These are phyloP conservation scores for Minunthozetes semirufus DNA, from an alignment of 2,888 invertebrate species.

Conservation along the genomic window DNA sequence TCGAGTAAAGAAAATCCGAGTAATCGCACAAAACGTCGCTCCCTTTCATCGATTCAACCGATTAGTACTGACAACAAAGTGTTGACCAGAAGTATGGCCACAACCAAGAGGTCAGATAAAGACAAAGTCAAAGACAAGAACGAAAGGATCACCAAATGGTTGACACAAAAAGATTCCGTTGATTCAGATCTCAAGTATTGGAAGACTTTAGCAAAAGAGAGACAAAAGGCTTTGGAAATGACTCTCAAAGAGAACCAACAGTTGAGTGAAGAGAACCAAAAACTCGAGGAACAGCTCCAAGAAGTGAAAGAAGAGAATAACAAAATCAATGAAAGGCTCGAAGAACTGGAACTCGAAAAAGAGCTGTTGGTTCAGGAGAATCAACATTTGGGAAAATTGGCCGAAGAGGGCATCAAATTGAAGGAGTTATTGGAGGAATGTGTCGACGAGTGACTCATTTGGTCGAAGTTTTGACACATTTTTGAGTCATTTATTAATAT, in stretches of 20 bases:
- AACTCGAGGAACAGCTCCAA: neutral
- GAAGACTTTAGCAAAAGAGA: slow-evolving; percentile 39
- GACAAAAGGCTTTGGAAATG: slow-evolving; percentile 37
- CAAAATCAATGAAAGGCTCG: neutral
- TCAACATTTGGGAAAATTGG: slow-evolving; percentile 19
- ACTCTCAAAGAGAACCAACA: slow-evolving; percentile 38
- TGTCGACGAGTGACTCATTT: neutral
- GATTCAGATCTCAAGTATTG: slow-evolving; percentile 36
- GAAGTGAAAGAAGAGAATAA: neutral
- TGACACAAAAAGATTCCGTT: slow-evolving; percentile 22
- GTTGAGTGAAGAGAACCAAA: neutral
- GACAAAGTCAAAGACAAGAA: neutral
- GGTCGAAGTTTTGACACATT: neutral
- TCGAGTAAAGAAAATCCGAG: neutral
- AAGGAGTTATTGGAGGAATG: neutral
- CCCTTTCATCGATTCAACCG: slow-evolving; percentile 10
- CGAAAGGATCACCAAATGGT: slow-evolving; percentile 7
- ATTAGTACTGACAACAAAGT: slow-evolving; percentile 15
- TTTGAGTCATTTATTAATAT: too few relatives aligned
- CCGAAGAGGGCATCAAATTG: slow-evolving; percentile 26
- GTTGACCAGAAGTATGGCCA: slow-evolving; percentile 19
- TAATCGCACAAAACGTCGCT: neutral
- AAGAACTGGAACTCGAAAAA: neutral
- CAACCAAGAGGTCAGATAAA: neutral
- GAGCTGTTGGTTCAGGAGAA: slow-evolving; percentile 8